Evolutionary conservation across 2,888 invertebrate species (phyloP), one percentile per base, ranked within the genome.

Genomic region (Drosophila greeni): DNA sequence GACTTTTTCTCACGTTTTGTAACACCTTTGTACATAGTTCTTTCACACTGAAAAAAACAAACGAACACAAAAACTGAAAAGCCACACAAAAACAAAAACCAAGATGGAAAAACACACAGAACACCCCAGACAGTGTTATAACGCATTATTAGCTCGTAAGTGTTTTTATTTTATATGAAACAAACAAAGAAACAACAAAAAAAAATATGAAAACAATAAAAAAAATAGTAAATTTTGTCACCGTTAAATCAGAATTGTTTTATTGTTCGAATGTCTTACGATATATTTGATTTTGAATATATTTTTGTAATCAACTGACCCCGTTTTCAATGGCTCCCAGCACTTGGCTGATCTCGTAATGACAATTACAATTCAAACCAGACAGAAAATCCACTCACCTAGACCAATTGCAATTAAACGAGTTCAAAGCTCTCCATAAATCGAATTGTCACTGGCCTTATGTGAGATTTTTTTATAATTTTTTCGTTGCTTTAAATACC

Each of bases 211-310:
- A 87, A 87, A 88, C 77, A 86, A 86, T 85, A 85, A 87, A 87
- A 88, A 86, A 88, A 88, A 88, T 86, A 87, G 86, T 84, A 87
- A 87, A 86, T 87, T 88, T 88, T 88, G 88, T 88, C 88, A 88
- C 88, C 88, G 88, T 88, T 88, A 88, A 86, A 75, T 24, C n/a
- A n/a, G n/a, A n/a, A n/a, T n/a, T n/a, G 31, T 61, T 29, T 61
- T 68, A 8, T 51, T 8, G 6, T 33, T 20, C 18, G 54, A 4
- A 12, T 18, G 14, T 3, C 0, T 5, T 3, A 3, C 6, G 5
- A 4, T 18, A 18, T n/a, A 16, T 16, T 26, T 16, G 2, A 26
- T 43, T 43, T 43, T 4, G 16, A 4, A 26, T 18, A 16, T 43
- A 16, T 26, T 26, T 43, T 12, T 20, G 12, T 37, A 23, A 39